phyloP scores from a whole-genome alignment of 2,888 invertebrate genomes.

The Acanthosepion esculentum region DNA sequence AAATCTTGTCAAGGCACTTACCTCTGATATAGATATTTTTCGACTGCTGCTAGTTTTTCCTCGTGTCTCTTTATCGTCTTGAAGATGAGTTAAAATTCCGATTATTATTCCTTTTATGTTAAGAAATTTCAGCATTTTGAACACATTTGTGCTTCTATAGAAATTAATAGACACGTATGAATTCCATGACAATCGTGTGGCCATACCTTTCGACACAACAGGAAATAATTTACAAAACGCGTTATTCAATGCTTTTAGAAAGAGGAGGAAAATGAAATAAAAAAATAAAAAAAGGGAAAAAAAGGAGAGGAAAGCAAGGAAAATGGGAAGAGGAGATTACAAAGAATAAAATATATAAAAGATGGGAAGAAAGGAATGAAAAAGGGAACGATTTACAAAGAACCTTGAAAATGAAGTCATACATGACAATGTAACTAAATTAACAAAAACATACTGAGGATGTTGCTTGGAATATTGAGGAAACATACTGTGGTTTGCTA shows the following conservation, averaged over 20 bases:
- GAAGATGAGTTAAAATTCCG: background rate
- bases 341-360: background rate
- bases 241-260: no score
- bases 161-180: background rate
- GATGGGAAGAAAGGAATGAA: background rate
- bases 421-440: no score
- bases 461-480: no score
- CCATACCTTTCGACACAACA: background rate
- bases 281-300: background rate
- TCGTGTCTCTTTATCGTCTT: background rate
- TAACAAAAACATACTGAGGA: no score
- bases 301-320: background rate
- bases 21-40: background rate
- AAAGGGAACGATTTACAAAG: background rate
- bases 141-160: background rate
- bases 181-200: background rate
- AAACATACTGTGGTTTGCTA: no score
- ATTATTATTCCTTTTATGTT: background rate
- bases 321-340: background rate
- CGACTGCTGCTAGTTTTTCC: background rate
- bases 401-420: background rate
- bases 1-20: background rate
- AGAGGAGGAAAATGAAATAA: background rate
- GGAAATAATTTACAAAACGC: background rate
- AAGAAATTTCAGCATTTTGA: background rate